Evolutionary conservation across 1,140 invertebrate genomes (phyloP), one percentile per base, ranked within the genome.

Genomic region (Euura saliciscinereae): DNA sequence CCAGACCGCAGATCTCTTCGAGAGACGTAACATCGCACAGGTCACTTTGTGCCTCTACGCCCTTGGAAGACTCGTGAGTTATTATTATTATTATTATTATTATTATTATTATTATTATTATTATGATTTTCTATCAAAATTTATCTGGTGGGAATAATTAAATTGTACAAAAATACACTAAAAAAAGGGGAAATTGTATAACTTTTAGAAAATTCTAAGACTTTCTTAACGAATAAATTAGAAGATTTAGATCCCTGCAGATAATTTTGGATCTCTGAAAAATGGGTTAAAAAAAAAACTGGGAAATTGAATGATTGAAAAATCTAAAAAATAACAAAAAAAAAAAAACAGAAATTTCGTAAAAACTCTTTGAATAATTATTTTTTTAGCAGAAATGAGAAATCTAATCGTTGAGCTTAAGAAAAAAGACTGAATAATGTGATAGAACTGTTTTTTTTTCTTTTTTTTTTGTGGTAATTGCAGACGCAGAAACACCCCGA

Each of bases 1-100:
- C 91, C 98, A 99, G 88, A 99, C 98, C 0, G 97, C 98, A 45
- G 98, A 99, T 90, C 89, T 99, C 5, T 99, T 98, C 84, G 98
- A 99, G 85, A 94, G 92, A 82, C 92, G 98, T 79, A 99, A 99
- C 89, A 97, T 99, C 86, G 92, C 96, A 71, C 97, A 98, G 91
- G 98, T 99, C 65, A 96, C 96, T 2, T 90, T 97, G 65, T 97
- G 95, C 80, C 88, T 98, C 13, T 97, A 96, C 79, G 91, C 97
- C 3, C 89, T 98, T 64, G 96, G 93, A 43, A 92, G 97, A 89
- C 92, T 95, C 73, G 97, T 98, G 91, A 94, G 95, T 92, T 28
- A 28, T 28, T 28, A 28, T 28, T 28, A 28, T 28, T 28, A 28
- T 28, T 28, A 28, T 28, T n/a, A n/a, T n/a, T n/a, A n/a, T n/a